Conservation (phyloP, 2,113 vertebrate species). For the Cottus gobio region DNA sequence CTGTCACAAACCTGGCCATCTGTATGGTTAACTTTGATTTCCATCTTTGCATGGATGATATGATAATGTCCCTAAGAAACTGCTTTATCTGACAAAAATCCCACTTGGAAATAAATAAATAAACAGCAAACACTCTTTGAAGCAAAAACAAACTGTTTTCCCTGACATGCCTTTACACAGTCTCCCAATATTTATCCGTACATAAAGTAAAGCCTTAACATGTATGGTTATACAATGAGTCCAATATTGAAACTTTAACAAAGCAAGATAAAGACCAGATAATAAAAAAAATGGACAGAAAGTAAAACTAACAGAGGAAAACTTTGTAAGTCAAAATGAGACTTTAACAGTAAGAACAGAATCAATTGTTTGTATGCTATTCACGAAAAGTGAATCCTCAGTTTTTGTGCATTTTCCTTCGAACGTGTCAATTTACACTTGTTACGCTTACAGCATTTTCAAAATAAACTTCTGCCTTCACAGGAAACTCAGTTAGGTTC, state of each 20-base stretch:
- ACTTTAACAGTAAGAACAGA: too few species aligned
- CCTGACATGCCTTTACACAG: background rate
- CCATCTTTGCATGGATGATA: constrained; percentile 59
- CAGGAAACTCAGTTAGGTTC: too few species aligned
- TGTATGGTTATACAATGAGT: background rate
- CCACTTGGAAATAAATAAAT: constrained; percentile 7
- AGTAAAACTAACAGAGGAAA: too few species aligned
- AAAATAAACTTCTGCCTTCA: too few species aligned
- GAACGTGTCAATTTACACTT: too few species aligned
- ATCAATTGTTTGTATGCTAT: too few species aligned
- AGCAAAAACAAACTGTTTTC: constrained; percentile 17
- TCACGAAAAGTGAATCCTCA: too few species aligned
- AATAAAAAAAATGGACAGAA: background rate
- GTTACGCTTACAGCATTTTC: too few species aligned
- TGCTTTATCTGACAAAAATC: constrained; percentile 27
- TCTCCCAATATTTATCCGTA: background rate
- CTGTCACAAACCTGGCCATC: constrained; percentile 62
- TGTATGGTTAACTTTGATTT: constrained; percentile 64
- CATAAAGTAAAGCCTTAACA: background rate
- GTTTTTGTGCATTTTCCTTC: too few species aligned
- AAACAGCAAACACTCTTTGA: constrained; percentile 9
- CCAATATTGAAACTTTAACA: background rate
- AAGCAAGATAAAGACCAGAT: background rate
- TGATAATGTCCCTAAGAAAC: constrained; percentile 54
- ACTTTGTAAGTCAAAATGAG: too few species aligned